Evolutionary conservation across 2,888 invertebrate species (phyloP), one percentile per base, ranked within the genome.

Genomic region (Drosophila siamana): DNA sequence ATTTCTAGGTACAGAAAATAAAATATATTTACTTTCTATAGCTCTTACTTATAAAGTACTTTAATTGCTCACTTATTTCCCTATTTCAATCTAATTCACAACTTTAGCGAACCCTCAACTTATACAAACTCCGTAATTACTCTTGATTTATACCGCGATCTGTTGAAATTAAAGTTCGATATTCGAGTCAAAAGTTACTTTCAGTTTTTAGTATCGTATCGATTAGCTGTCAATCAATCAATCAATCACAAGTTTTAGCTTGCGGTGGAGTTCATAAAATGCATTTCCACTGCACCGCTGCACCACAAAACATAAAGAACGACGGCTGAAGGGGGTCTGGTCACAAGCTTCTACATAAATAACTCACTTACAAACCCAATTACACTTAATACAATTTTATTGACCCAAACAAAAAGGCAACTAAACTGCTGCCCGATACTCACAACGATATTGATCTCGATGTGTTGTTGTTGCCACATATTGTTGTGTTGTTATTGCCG

Each of bases 301-400:
- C 26, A 19, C 19, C 19, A 19, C 19, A 19, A 19, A 19, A 19
- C 19, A 80, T 74, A 82, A 77, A 59, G 28, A 22, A 51, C 65
- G 60, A 50, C 36, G n/a, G n/a, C n/a, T n/a, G 16, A 59, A 47
- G 52, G 63, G 26, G 43, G 40, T 24, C 40, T 30, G 47, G 11
- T 24, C 46, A 47, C 51, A 61, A 38, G 36, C 15, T 38, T 19
- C 15, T 73, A 74, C 80, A 85, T 85, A 85, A 85, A 85, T 86
- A 85, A 85, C 86, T 87, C 85, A 80, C 74, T 85, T 83, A 66
- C 70, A 52, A 66, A 63, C 47, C 87, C 85, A 85, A 85, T 87
- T 85, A 79, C 83, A 80, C 62, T 79, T 71, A 71, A 87, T 85
- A 78, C 78, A 72, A 72, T 87, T 85, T 87, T 87, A 85, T 85